Percentiles rank a stretch among this genome's conserved stretches.
Evolutionary conservation across 2,113 vertebrate genomes (phyloP).

Genomic region (Propithecus coquereli): DNA sequence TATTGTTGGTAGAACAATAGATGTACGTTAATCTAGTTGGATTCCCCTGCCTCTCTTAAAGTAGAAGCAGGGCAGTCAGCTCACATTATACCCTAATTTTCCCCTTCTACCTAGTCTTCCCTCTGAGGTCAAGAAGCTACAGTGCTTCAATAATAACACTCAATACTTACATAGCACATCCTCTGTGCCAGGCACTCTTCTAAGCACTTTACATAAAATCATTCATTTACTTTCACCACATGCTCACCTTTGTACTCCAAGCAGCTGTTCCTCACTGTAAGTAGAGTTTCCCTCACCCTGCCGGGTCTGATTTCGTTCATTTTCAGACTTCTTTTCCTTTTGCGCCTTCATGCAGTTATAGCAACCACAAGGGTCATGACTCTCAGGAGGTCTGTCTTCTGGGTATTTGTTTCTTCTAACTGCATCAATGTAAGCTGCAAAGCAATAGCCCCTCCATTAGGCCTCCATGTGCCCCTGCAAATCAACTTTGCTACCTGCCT

Average conservation of each 20-base stretch:
- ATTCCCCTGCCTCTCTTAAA: neutral
- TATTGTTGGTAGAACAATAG: neutral
- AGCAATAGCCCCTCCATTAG: constrained; percentile 32
- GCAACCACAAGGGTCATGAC: constrained; percentile 81
- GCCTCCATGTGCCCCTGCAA: neutral
- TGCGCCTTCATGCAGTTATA: constrained; percentile 71
- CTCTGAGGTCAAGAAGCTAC: neutral
- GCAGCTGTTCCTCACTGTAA: constrained; percentile 92
- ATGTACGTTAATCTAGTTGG: neutral
- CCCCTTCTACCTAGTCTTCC: neutral
- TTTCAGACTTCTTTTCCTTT: constrained; percentile 82
- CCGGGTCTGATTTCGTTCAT: constrained; percentile 71
- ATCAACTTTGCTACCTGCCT: neutral
- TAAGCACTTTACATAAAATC: neutral
- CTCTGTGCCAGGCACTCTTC: neutral
- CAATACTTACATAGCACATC: neutral
- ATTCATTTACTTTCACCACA: neutral
- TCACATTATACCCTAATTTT: neutral
- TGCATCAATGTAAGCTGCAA: constrained; percentile 90
- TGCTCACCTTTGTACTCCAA: constrained; percentile 91
- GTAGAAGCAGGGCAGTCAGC: neutral
- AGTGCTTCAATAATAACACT: neutral
- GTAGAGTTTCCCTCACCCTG: constrained; percentile 81
- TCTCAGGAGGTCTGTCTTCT: constrained; percentile 76
- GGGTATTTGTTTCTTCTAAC: constrained; percentile 86